Evolutionary conservation across 2,797 vertebrate genomes (phyloP), one percentile per base, ranked within the genome.

Genomic region (Gymnoscopelus microlampas): DNA sequence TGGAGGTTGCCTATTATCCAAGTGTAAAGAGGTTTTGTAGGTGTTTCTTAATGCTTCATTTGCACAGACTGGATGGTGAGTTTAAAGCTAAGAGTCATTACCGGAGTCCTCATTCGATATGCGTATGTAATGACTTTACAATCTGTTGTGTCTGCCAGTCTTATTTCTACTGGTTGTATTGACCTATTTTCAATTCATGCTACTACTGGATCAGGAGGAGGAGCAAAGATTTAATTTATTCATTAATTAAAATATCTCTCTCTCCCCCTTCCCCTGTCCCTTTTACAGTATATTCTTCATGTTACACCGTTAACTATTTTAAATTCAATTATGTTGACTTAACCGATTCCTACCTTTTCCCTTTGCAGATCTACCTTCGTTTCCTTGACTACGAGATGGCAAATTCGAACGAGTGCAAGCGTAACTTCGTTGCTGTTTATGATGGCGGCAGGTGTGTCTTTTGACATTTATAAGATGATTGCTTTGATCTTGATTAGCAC

Each of bases 381-480:
- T 99, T 99, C 90, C 93, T 99, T 84, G 97, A 99, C 92, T 99
- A 99, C 0, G 97, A 99, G 91, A 98, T 99, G 98, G 96, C 98
- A 89, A 98, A 99, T 80, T 99, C 98, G 65, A 99, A 99, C 0
- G 98, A 99, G 80, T 99, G 98, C 90, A 99, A 99, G 88, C 93
- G 97, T 77, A 99, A 99, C 86, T 99, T 99, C 61, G 97, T 99
- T 84, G 98, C 98, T 0, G 97, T 99, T 68, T 99, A 99, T 10
- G 98, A 99, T 0, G 98, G 98, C 56, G 96, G 98, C 91, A 97
- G 91, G 91, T 92, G 67, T 2, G 85, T 32, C 32, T 48, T 44
- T 63, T 55, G 0, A 53, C 0, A 29, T 58, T 47, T 60, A 35
- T 14, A 23, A 29, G 10, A 24, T 35, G 4, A 5, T 5, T 2